Evolutionary conservation across 2,888 invertebrate species (phyloP), one percentile per base, ranked within the genome.

Genomic region (Pyrrhosoma nymphula): DNA sequence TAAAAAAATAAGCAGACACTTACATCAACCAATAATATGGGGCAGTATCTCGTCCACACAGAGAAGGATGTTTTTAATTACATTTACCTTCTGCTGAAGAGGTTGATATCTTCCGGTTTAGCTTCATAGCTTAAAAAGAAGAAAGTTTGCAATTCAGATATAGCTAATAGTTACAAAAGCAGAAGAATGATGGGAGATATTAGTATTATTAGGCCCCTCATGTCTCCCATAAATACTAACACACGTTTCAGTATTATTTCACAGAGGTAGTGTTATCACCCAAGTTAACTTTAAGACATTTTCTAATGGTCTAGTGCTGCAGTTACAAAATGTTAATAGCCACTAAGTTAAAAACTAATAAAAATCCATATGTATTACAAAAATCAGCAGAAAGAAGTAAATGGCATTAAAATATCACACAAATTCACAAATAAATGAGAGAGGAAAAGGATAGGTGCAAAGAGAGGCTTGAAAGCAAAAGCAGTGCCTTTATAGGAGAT

Each of bases 71-170:
- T 95, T 96, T 93, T 95, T 97, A 97, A 97, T 97, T 97, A 97
- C 97, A 97, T 96, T 97, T 97, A 97, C 97, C 97, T 97, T 97
- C 97, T 96, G 97, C 96, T 96, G 97, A 97, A 96, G 97, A 96
- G 96, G 97, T 96, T 96, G 97, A 96, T 96, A 97, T 97, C 97
- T 97, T 97, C 97, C 97, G 97, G 97, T 97, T 96, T 96, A 97
- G 96, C 97, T 97, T 97, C 97, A 97, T 97, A 97, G 97, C 97
- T 97, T 97, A 97, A 97, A 97, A 69, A 93, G 69, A 93, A 93
- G 93, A 93, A 69, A 93, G 93, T 93, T 93, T 93, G 35, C 63
- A 63, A 75, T 93, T 93, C 93, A 93, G 93, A 93, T 75, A 47
- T 47, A 93, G 69, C 69, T 47, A 93, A 93, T 18, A 93, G 47